Conservation (phyloP, 2,888 invertebrate genomes). For the Parelbella ahira region DNA sequence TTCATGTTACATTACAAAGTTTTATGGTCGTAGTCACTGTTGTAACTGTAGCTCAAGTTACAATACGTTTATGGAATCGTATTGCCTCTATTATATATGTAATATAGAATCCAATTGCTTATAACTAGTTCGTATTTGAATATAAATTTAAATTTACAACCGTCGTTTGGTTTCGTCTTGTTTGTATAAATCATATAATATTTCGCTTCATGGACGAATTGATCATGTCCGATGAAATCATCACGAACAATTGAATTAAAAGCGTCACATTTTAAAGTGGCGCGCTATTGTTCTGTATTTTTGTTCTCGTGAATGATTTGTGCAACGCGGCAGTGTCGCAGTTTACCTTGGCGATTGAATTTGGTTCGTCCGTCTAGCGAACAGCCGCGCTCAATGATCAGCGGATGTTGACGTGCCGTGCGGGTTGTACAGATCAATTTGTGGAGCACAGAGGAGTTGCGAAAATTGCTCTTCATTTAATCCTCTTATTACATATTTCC, state of each 20-base stretch:
- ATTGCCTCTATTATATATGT: constrained; percentile 7
- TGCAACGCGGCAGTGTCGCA: constrained; percentile 35
- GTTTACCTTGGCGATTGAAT: constrained; percentile 50
- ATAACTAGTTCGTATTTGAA: background rate
- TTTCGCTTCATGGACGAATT: constrained; percentile 18
- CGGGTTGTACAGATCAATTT: constrained; percentile 43
- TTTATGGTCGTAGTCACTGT: constrained; percentile 14
- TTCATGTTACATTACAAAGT: constrained; percentile 19
- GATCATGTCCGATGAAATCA: constrained; percentile 23
- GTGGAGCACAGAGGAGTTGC: background rate
- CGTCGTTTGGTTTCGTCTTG: constrained; percentile 8
- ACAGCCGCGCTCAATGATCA: constrained; percentile 43
- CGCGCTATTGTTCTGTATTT: constrained; percentile 22
- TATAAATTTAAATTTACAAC: constrained; percentile 11
- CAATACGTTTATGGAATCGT: constrained; percentile 11
- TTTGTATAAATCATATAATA: constrained; percentile 17
- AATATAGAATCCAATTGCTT: constrained; percentile 1
- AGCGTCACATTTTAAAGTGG: constrained; percentile 17
- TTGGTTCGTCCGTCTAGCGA: constrained; percentile 38
- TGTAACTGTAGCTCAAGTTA: constrained; percentile 11
- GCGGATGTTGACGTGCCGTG: constrained; percentile 57
- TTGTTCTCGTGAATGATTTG: constrained; percentile 22
- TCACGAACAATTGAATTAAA: constrained; percentile 22
- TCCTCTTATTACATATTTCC: too few species aligned
- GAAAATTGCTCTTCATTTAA: background rate